Evolutionary conservation across 2,797 vertebrate species (phyloP).

Genomic region (Galagoides demidoff): DNA sequence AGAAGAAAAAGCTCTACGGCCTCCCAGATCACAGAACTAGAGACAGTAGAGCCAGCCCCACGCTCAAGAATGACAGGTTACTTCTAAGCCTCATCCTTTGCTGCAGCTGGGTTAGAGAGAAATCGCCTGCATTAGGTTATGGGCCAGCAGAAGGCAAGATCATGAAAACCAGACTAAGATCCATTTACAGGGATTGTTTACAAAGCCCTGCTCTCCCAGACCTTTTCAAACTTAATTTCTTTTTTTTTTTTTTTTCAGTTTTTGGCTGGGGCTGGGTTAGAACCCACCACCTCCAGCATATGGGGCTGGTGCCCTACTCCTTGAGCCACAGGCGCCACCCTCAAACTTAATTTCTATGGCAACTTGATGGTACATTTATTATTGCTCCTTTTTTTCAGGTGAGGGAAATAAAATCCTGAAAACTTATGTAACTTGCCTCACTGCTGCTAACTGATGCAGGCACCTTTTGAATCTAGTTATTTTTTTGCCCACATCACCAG

Average conservation of each 20-base stretch:
- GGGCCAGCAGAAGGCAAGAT: background rate
- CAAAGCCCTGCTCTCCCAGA: background rate
- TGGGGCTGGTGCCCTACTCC: too few species aligned
- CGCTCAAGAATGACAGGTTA: slow-evolving; percentile 2
- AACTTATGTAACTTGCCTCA: background rate
- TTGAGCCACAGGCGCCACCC: too few species aligned
- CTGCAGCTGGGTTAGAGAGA: background rate
- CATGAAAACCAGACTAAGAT: background rate
- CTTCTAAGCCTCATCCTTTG: background rate
- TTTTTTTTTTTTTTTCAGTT: too few species aligned
- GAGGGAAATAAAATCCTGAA: background rate
- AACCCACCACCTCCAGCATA: too few species aligned
- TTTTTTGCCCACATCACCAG: background rate
- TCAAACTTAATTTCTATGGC: background rate
- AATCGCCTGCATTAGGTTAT: background rate
- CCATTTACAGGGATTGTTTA: background rate
- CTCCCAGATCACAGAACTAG: background rate
- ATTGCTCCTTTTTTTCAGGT: background rate
- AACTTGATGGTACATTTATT: background rate
- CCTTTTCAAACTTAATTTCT: background rate
- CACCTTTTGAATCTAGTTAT: background rate
- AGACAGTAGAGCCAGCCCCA: background rate
- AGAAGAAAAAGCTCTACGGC: background rate
- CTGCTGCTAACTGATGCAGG: background rate
- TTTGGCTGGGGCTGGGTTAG: too few species aligned